phyloP scores from a whole-genome alignment of 2,888 invertebrate species.

The Lysandra coridon region DNA sequence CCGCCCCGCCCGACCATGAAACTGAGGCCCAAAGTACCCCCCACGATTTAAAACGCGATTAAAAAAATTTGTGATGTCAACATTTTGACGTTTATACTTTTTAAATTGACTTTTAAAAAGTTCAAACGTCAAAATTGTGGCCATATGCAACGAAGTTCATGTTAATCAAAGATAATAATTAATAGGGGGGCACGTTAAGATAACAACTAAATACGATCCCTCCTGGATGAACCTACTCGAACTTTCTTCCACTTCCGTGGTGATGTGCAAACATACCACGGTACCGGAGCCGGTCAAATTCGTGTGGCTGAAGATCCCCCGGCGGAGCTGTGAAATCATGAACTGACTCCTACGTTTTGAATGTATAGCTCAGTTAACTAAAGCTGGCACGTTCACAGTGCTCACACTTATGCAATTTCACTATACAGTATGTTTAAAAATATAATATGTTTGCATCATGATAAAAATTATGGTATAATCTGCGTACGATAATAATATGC shows the following conservation, averaged over 20 bases:
- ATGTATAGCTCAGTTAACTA: neutral
- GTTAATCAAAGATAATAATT: neutral
- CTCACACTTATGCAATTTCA: too few relatives aligned
- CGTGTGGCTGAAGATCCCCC: neutral
- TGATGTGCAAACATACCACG: constrained; percentile 21
- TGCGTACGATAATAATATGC: too few relatives aligned
- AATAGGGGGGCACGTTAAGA: neutral
- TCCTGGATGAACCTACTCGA: neutral
- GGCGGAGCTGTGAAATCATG: too few relatives aligned
- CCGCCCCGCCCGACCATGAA: neutral
- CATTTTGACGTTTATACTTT: too few relatives aligned
- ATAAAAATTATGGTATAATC: too few relatives aligned
- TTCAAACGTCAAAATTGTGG: neutral
- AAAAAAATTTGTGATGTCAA: too few relatives aligned
- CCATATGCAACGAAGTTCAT: neutral
- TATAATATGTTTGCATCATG: too few relatives aligned
- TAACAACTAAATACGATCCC: neutral
- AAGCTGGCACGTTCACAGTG: too few relatives aligned
- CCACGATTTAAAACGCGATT: neutral
- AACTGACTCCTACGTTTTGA: neutral
- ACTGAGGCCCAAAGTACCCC: neutral
- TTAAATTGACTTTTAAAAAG: neutral
- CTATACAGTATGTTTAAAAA: too few relatives aligned
- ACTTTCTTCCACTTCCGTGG: neutral
- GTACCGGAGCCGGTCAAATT: too few relatives aligned